Conservation (phyloP, 1,140 invertebrate species). For the Onthophagus taurus region DNA sequence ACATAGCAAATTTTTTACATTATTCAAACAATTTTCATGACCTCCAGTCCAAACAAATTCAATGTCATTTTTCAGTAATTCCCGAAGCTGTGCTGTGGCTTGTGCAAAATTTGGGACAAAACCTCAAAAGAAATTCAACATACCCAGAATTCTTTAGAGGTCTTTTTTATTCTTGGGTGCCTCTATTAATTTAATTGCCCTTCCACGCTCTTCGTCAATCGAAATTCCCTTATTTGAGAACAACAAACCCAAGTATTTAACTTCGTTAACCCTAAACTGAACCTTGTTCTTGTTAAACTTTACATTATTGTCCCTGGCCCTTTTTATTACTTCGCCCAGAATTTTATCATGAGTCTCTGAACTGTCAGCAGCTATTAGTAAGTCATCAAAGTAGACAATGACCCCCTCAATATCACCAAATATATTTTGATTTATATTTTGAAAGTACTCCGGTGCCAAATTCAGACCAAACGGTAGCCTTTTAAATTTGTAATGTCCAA, state of each 20-base stretch:
- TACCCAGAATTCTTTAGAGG: slow-evolving; percentile 23
- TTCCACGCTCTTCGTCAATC: too few relatives aligned
- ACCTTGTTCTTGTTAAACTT: slow-evolving; percentile 18
- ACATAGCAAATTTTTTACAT: slow-evolving; percentile 24
- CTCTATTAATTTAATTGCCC: too few relatives aligned
- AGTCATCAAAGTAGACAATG: slow-evolving; percentile 34
- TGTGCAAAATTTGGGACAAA: slow-evolving; percentile 29
- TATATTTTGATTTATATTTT: slow-evolving; percentile 27
- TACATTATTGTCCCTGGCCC: slow-evolving; percentile 12
- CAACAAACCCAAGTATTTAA: slow-evolving; percentile 11
- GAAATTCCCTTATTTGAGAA: too few relatives aligned
- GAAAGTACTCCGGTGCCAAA: slow-evolving; percentile 35
- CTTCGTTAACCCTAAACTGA: slow-evolving; percentile 17
- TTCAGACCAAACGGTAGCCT: slow-evolving; percentile 36
- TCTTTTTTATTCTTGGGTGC: too few relatives aligned
- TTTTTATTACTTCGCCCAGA: slow-evolving; percentile 14
- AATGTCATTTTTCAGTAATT: slow-evolving; percentile 18
- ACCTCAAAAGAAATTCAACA: slow-evolving; percentile 27
- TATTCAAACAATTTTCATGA: slow-evolving; percentile 23
- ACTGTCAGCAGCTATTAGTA: slow-evolving; percentile 18
- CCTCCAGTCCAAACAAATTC: slow-evolving; percentile 21
- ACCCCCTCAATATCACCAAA: slow-evolving; percentile 33
- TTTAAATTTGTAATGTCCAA: slow-evolving; percentile 5
- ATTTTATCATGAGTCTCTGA: slow-evolving; percentile 17
- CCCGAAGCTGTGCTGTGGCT: slow-evolving; percentile 18